These are phyloP conservation scores for Drosophila nasuta DNA, from an alignment of 1,140 invertebrate species.

Conservation along the genomic window DNA sequence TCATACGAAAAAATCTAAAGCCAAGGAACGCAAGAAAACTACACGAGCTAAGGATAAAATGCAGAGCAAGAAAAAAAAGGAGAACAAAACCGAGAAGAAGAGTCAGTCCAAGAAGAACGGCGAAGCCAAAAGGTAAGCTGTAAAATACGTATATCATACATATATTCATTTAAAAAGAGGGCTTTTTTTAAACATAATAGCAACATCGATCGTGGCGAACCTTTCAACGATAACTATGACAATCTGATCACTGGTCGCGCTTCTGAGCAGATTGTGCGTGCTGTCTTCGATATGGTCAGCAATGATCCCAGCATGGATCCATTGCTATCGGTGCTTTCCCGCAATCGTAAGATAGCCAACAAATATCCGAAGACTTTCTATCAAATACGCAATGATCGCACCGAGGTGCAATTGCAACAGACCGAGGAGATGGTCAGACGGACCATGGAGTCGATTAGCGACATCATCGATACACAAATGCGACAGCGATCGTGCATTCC, in stretches of 20 bases:
- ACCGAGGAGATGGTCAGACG: conserved; percentile 64
- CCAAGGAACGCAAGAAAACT: not conserved
- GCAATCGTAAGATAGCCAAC: conserved; percentile 41
- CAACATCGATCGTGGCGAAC: not conserved
- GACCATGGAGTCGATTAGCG: conserved; percentile 65
- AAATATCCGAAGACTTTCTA: conserved; percentile 48
- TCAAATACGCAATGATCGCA: conserved; percentile 60
- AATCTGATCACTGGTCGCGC: conserved; percentile 52
- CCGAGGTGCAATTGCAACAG: conserved; percentile 40
- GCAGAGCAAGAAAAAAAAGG: not conserved
- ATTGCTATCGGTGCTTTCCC: conserved; percentile 44
- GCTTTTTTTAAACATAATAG: no score
- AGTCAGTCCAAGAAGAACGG: not conserved
- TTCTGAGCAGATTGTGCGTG: conserved; percentile 55
- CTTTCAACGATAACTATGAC: conserved; percentile 7
- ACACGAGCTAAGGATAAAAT: not conserved
- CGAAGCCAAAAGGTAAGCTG: not conserved
- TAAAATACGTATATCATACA: not conserved
- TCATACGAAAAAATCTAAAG: not conserved
- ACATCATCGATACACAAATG: conserved; percentile 71
- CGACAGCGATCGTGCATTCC: conserved; percentile 59
- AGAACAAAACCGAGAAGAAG: not conserved
- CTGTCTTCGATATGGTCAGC: conserved; percentile 57
- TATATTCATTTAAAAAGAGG: not conserved
- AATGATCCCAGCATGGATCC: conserved; percentile 64